These are phyloP conservation scores for Drosophila nigromelanica DNA, from an alignment of 1,140 invertebrate genomes.

Conservation along the genomic window DNA sequence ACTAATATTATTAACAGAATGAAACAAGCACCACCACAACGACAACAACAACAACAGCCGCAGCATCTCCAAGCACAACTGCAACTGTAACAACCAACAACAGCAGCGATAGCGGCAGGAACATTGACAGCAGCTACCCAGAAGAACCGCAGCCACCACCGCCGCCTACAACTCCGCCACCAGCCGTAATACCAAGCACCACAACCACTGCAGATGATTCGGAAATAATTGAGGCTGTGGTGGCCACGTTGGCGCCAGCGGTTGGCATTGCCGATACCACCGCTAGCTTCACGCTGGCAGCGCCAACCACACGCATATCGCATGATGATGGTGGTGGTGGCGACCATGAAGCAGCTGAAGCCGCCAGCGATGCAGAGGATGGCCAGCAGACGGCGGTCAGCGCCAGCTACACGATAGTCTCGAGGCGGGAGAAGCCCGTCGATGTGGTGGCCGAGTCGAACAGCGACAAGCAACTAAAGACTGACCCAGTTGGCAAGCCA, in stretches of 20 bases:
- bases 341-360: slow-evolving; percentile 21
- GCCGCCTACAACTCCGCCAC: slow-evolving; percentile 65
- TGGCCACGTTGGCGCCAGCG: slow-evolving; percentile 11
- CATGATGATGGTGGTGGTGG: slow-evolving; percentile 23
- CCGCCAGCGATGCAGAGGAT: slow-evolving; percentile 37
- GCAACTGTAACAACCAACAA: slow-evolving; percentile 7
- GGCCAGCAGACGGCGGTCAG: slow-evolving; percentile 56
- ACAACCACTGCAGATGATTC: slow-evolving; percentile 57
- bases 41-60: slow-evolving; percentile 16
- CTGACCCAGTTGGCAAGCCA: slow-evolving; percentile 58
- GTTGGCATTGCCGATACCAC: slow-evolving; percentile 68
- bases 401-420: slow-evolving; percentile 78
- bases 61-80: slow-evolving; percentile 44
- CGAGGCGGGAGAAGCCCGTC: slow-evolving; percentile 47
- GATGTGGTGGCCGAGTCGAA: slow-evolving; percentile 24
- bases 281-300: slow-evolving; percentile 72
- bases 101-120: slow-evolving; percentile 2
- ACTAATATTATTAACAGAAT: slow-evolving; percentile 84
- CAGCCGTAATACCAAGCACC: slow-evolving; percentile 57
- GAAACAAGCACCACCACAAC: slow-evolving; percentile 65
- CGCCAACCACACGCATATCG: slow-evolving; percentile 50
- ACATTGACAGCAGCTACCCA: slow-evolving; percentile 9
- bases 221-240: slow-evolving; percentile 58
- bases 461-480: slow-evolving; percentile 54
- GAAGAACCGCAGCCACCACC: slow-evolving; percentile 59